Conservation (phyloP, 2,113 vertebrate species). For the Oxyura jamaicensis region DNA sequence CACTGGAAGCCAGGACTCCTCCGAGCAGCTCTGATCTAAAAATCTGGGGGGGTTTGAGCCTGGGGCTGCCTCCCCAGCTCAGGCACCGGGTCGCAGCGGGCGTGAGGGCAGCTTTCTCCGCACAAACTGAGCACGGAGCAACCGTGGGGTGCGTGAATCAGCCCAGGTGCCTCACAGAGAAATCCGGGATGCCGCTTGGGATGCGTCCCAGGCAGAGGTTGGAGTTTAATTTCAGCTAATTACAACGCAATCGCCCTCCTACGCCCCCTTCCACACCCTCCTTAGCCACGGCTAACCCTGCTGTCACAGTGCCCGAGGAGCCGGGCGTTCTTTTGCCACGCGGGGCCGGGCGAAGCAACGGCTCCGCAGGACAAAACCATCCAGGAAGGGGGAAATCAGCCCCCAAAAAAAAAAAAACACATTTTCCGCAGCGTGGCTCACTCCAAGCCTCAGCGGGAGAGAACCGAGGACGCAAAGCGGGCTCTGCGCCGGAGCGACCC, state of each 20-base stretch:
- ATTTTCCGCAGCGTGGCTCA: fast-evolving
- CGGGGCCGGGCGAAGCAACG: background rate
- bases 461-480: background rate
- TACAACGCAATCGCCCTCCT: background rate
- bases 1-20: background rate
- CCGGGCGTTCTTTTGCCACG: background rate
- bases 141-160: fast-evolving
- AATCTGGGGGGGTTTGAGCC: background rate
- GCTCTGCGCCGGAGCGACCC: background rate
- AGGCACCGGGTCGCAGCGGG: no score
- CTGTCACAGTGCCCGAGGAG: background rate
- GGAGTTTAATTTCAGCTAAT: background rate
- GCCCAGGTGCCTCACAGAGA: background rate
- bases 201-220: background rate
- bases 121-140: background rate
- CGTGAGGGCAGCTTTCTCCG: background rate
- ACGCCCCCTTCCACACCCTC: background rate
- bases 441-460: background rate
- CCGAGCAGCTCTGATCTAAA: background rate
- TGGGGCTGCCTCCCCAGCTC: background rate
- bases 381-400: fast-evolving
- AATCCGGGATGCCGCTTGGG: background rate
- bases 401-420: no score
- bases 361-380: fast-evolving
- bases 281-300: background rate